Evolutionary conservation across 2,797 vertebrate genomes (phyloP).

Genomic region (Pseudochromis fuscus): DNA sequence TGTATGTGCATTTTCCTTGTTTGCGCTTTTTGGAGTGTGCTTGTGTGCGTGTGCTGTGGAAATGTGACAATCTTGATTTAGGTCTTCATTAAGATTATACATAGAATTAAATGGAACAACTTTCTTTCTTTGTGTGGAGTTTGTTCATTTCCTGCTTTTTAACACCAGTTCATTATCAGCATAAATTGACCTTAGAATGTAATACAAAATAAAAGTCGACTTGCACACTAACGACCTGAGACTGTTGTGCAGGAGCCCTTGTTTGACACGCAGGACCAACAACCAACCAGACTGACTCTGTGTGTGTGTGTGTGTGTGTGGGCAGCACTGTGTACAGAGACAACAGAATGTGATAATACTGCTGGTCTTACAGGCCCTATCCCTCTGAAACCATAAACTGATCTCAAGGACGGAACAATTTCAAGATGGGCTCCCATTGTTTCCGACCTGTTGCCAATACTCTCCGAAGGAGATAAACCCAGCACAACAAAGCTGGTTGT

Average conservation of each 20-base stretch:
- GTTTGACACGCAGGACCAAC: constrained; percentile 49
- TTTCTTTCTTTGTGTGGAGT: constrained; percentile 76
- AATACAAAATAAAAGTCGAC: constrained; percentile 5
- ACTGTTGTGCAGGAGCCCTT: constrained; percentile 36
- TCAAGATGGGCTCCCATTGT: constrained; percentile 69
- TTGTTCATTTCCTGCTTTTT: constrained; percentile 56
- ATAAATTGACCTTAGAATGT: background rate
- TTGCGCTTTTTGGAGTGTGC: constrained; percentile 82
- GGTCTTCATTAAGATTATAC: constrained; percentile 86
- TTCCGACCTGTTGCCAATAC: constrained; percentile 65
- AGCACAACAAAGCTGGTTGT: constrained; percentile 32
- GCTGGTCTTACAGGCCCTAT: constrained; percentile 70
- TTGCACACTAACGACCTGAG: constrained; percentile 6
- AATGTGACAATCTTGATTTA: constrained; percentile 91
- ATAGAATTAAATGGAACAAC: constrained; percentile 88
- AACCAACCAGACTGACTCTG: constrained; percentile 38
- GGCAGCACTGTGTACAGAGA: constrained; percentile 81
- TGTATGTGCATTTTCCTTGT: constrained; percentile 81
- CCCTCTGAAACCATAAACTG: constrained; percentile 75
- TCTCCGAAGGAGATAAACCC: constrained; percentile 55
- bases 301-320: constrained; percentile 50
- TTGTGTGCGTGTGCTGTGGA: constrained; percentile 87
- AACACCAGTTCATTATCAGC: background rate
- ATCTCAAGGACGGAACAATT: constrained; percentile 74
- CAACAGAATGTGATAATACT: constrained; percentile 81